Evolutionary conservation across 2,888 invertebrate species (phyloP).

Genomic region (Chydorus sphaericus): DNA sequence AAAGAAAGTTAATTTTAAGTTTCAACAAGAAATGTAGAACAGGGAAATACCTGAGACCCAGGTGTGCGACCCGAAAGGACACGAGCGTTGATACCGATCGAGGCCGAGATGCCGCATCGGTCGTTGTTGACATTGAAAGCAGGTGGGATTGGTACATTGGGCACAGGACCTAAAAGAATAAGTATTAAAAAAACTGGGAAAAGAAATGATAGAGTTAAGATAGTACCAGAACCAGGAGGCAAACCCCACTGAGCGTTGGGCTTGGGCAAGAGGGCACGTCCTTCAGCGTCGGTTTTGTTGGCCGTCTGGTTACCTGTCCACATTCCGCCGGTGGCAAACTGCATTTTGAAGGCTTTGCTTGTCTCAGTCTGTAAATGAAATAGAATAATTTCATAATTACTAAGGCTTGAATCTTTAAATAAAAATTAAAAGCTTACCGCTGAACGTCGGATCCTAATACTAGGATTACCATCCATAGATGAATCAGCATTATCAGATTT

Average conservation of each 20-base stretch:
- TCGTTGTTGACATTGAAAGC: neutral
- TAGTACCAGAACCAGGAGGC: neutral
- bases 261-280: neutral
- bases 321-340: neutral
- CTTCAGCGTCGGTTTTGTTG: neutral
- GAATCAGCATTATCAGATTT: neutral
- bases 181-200: neutral
- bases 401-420: too few species aligned
- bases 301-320: neutral
- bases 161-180: neutral
- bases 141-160: neutral
- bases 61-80: neutral
- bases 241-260: conserved; percentile 1
- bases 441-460: neutral
- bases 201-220: neutral
- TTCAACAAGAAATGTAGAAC: too few species aligned
- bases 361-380: too few species aligned
- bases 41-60: too few species aligned
- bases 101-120: neutral
- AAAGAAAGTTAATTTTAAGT: too few species aligned
- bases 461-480: neutral
- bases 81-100: conserved; percentile 6
- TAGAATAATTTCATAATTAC: too few species aligned
- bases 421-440: too few species aligned
- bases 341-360: neutral